These are phyloP conservation scores for Pteronotus mesoamericanus DNA, from an alignment of 2,797 vertebrate species.

Conservation along the genomic window DNA sequence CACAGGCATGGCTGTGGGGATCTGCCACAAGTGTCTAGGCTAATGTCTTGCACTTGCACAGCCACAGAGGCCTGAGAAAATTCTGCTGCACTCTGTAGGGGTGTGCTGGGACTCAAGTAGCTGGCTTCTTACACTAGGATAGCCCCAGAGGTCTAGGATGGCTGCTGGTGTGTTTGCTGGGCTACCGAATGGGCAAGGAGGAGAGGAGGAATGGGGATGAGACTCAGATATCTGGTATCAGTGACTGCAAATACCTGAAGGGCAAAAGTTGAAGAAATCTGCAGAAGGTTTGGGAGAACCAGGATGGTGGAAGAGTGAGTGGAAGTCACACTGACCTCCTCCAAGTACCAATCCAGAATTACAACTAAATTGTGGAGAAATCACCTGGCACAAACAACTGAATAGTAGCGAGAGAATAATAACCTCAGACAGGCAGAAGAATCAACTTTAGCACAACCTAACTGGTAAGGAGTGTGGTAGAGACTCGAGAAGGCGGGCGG, in stretches of 20 bases:
- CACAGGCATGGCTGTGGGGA: no score
- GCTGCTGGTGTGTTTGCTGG: not conserved
- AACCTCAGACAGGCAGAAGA: no score
- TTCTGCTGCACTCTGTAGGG: not conserved
- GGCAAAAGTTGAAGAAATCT: not conserved
- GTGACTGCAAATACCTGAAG: not conserved
- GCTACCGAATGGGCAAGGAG: no score
- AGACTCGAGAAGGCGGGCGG: no score
- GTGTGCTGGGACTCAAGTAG: not conserved
- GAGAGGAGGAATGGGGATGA: not conserved
- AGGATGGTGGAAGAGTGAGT: no score
- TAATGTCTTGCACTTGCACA: not conserved
- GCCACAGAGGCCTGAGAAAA: not conserved
- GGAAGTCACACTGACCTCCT: no score
- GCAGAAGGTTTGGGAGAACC: not conserved
- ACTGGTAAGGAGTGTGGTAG: no score
- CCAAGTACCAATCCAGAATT: no score
- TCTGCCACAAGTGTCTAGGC: not conserved
- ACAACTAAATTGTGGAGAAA: no score
- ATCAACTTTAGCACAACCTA: no score
- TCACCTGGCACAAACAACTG: no score
- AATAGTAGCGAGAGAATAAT: no score
- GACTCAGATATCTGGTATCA: not conserved
- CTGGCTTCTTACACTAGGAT: not conserved
- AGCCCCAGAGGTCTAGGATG: not conserved